A percentile compares a stretch with the other conserved stretches of the same genome.
These are phyloP conservation scores for Malurus splendens DNA, from an alignment of 2,797 vertebrate genomes.

Conservation along the genomic window DNA sequence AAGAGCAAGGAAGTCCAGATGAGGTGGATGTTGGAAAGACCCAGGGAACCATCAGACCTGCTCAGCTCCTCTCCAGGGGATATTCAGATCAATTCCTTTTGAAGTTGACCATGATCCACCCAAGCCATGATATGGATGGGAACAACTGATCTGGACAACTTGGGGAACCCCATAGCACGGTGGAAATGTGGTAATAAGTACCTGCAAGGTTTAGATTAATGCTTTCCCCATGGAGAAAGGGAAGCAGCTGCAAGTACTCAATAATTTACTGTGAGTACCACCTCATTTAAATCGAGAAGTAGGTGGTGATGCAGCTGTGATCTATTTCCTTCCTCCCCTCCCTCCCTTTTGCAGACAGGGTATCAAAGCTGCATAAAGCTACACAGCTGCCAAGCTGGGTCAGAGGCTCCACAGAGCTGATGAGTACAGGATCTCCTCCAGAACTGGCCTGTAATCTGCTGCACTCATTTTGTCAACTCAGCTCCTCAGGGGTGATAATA, in stretches of 20 bases:
- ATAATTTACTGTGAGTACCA: neutral
- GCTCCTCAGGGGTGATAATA: neutral
- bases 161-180: neutral
- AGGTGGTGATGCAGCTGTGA: constrained; percentile 20
- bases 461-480: neutral
- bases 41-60: neutral
- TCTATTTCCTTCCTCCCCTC: neutral
- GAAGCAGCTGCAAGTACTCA: constrained; percentile 31
- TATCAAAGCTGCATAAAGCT: neutral
- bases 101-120: neutral
- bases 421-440: neutral
- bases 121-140: neutral
- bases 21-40: neutral
- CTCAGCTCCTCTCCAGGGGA: neutral
- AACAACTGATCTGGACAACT: neutral
- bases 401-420: neutral
- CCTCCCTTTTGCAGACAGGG: neutral
- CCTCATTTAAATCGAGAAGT: constrained; percentile 17
- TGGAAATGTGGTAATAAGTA: constrained; percentile 1
- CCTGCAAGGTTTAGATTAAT: neutral
- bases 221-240: neutral
- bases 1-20: neutral
- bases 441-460: neutral
- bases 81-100: neutral
- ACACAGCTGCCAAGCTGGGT: neutral